Evolutionary conservation across 1,140 invertebrate genomes (phyloP).

Genomic region (Drosophila littoralis): DNA sequence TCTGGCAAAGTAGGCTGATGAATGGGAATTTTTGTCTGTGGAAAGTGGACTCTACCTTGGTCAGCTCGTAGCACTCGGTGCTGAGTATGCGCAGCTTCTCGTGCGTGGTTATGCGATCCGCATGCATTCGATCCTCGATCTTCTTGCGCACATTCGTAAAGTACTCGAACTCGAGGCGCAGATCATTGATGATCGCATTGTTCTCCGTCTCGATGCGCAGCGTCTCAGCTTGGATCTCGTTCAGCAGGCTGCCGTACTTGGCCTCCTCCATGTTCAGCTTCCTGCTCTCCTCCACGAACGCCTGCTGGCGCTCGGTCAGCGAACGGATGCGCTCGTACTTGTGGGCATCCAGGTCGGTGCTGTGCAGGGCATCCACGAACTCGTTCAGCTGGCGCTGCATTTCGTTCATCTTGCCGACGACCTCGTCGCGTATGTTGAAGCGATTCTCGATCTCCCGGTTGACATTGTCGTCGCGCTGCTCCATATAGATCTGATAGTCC

Average conservation of each 20-base stretch:
- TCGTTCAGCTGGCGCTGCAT: constrained; percentile 66
- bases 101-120: constrained; percentile 59
- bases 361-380: constrained; percentile 63
- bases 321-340: constrained; percentile 68
- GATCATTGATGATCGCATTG: constrained; percentile 58
- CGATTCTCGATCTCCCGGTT: constrained; percentile 71
- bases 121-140: constrained; percentile 63
- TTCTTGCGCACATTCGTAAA: constrained; percentile 69
- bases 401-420: constrained; percentile 55
- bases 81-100: constrained; percentile 70
- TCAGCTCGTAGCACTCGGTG: constrained; percentile 62
- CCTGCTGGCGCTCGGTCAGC: constrained; percentile 68
- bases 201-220: constrained; percentile 64
- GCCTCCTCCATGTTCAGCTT: constrained; percentile 64
- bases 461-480: constrained; percentile 67
- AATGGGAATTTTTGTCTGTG: not conserved
- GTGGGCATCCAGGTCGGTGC: constrained; percentile 65
- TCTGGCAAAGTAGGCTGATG: constrained; percentile 23
- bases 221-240: constrained; percentile 58
- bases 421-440: constrained; percentile 66
- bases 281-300: constrained; percentile 58
- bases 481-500: constrained; percentile 68
- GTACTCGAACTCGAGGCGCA: constrained; percentile 68
- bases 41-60: constrained; percentile 49
- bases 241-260: constrained; percentile 30